phyloP scores from a whole-genome alignment of 2,888 invertebrate species.

The Argyra leucocephala region DNA sequence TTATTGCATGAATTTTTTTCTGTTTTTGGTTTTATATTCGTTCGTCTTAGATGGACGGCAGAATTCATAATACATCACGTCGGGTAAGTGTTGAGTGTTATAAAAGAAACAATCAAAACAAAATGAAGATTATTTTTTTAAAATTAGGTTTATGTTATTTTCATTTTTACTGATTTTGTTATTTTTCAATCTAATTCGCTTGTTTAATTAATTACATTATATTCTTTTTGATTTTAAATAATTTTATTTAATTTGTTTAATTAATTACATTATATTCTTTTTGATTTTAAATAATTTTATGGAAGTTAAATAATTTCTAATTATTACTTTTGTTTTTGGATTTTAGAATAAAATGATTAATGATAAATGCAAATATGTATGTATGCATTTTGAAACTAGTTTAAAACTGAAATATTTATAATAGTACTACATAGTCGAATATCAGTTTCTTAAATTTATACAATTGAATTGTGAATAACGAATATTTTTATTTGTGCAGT shows the following conservation, averaged over 20 bases:
- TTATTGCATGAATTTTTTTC: constrained; percentile 42
- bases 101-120: constrained; percentile 22
- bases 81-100: constrained; percentile 37
- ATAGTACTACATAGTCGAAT: too few species aligned
- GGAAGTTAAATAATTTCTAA: neutral
- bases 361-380: too few species aligned
- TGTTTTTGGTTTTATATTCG: constrained; percentile 40
- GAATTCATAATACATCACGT: constrained; percentile 45
- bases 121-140: constrained; percentile 4
- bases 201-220: constrained; percentile 12
- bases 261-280: constrained; percentile 14
- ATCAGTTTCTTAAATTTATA: too few species aligned
- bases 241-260: constrained; percentile 2
- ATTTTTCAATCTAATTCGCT: neutral
- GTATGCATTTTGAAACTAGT: too few species aligned
- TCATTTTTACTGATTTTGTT: constrained; percentile 22
- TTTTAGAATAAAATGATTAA: too few species aligned
- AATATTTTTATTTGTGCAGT: too few species aligned
- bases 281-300: constrained; percentile 7
- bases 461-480: too few species aligned
- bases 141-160: constrained; percentile 21
- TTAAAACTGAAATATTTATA: too few species aligned
- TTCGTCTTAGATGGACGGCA: constrained; percentile 47
- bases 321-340: too few species aligned
- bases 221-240: constrained; percentile 11